Percentiles rank a stretch among this genome's conserved stretches.
phyloP scores from a whole-genome alignment of 2,888 invertebrate species.

The Scaptomyza cyrtandrae region DNA sequence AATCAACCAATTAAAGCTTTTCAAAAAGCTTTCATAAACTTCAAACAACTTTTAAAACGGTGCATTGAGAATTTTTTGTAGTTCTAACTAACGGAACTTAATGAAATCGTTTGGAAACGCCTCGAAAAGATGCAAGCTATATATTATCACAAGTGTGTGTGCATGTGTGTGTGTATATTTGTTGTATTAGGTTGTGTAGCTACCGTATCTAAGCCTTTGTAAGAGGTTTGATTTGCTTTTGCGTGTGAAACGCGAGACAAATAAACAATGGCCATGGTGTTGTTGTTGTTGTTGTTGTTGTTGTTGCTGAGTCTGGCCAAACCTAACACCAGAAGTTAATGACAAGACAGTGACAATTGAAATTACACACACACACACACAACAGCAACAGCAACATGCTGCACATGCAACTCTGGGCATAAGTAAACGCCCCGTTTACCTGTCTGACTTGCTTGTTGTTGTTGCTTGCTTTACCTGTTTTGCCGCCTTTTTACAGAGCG shows the following conservation, averaged over 20 bases:
- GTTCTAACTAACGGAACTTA: conserved; percentile 24
- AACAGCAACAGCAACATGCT: conserved; percentile 6
- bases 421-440: conserved; percentile 75
- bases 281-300: conserved; percentile 17
- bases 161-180: not conserved
- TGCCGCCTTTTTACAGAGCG: conserved; percentile 59
- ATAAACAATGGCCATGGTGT: conserved; percentile 65
- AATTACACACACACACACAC: conserved; percentile 60
- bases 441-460: conserved; percentile 28
- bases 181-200: conserved; percentile 27
- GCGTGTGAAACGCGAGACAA: conserved; percentile 75
- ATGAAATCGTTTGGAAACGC: conserved; percentile 34
- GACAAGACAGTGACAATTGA: conserved; percentile 80
- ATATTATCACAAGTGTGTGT: not conserved
- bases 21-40: not conserved
- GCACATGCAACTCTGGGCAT: conserved; percentile 43
- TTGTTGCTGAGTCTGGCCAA: conserved; percentile 36
- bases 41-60: conserved; percentile 18
- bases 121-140: conserved; percentile 5
- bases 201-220: conserved; percentile 62
- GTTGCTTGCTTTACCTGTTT: conserved; percentile 74
- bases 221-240: conserved; percentile 57
- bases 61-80: not conserved
- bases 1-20: not conserved
- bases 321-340: conserved; percentile 80